Percentiles rank a stretch among this genome's conserved stretches.
Conservation (phyloP, 2,888 invertebrate genomes). For the Melanotus villosus region DNA sequence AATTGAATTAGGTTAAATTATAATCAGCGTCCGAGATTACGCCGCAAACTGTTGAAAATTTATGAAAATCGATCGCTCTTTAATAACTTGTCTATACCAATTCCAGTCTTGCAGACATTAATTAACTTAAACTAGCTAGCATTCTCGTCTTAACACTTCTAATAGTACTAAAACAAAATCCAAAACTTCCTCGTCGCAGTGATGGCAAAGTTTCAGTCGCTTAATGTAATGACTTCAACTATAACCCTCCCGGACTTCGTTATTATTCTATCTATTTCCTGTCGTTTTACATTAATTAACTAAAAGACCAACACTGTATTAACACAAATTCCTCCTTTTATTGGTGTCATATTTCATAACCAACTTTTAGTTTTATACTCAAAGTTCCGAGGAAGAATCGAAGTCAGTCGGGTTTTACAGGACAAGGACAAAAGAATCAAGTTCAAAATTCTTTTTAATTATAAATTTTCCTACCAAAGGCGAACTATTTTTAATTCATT, state of each 20-base stretch:
- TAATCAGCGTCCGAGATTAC: too few relatives aligned
- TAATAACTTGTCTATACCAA: constrained; percentile 21
- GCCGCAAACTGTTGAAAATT: too few relatives aligned
- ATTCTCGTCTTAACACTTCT: constrained; percentile 37
- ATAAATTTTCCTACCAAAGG: too few relatives aligned
- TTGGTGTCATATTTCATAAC: neutral
- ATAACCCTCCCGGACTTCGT: constrained; percentile 37
- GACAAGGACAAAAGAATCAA: too few relatives aligned
- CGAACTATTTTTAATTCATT: too few relatives aligned
- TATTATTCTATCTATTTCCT: constrained; percentile 40
- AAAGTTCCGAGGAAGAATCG: too few relatives aligned
- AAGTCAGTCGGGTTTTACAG: too few relatives aligned
- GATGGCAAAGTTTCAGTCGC: constrained; percentile 39
- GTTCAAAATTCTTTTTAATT: too few relatives aligned
- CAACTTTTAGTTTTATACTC: too few relatives aligned
- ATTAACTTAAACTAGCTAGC: constrained; percentile 42
- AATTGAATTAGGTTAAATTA: too few relatives aligned
- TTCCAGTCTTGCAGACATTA: constrained; percentile 31
- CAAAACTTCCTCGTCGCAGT: constrained; percentile 35
- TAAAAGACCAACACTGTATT: constrained; percentile 21
- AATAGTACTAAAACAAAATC: constrained; percentile 37
- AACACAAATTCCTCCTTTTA: constrained; percentile 18
- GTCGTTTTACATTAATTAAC: constrained; percentile 37
- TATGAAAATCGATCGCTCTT: neutral
- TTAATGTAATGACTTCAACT: constrained; percentile 42